Conservation (phyloP, 2,797 vertebrate genomes). For the Cephalopachus bancanus region DNA sequence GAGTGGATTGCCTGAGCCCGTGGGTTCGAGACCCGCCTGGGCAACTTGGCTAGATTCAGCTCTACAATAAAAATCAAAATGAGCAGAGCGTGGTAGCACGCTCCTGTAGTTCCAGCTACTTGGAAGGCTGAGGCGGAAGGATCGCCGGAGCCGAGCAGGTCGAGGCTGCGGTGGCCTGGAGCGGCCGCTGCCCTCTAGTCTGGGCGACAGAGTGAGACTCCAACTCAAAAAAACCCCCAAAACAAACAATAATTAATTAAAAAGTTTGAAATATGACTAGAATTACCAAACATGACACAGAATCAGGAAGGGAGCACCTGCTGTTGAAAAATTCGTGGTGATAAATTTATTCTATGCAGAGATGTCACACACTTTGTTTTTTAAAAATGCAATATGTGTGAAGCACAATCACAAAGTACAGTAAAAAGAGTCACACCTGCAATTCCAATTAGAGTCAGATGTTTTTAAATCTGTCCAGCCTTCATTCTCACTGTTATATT, state of each 20-base stretch:
- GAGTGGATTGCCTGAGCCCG: no score
- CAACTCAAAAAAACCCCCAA: no score
- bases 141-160: no score
- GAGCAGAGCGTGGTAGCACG: no score
- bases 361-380: neutral
- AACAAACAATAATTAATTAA: neutral
- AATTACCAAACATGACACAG: neutral
- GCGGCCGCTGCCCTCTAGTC: no score
- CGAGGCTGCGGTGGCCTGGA: no score
- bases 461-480: conserved; percentile 6
- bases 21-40: no score
- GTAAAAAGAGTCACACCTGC: neutral
- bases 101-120: no score
- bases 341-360: neutral
- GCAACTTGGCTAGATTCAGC: no score
- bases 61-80: no score
- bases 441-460: neutral
- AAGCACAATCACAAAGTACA: neutral
- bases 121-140: no score
- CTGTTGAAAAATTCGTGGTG: neutral
- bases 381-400: neutral
- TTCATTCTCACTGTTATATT: neutral
- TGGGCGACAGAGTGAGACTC: no score
- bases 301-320: neutral
- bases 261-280: neutral